Percentiles rank a stretch among this genome's conserved stretches.
Evolutionary conservation across 2,797 vertebrate genomes (phyloP).

Genomic region (Iguana delicatissima): DNA sequence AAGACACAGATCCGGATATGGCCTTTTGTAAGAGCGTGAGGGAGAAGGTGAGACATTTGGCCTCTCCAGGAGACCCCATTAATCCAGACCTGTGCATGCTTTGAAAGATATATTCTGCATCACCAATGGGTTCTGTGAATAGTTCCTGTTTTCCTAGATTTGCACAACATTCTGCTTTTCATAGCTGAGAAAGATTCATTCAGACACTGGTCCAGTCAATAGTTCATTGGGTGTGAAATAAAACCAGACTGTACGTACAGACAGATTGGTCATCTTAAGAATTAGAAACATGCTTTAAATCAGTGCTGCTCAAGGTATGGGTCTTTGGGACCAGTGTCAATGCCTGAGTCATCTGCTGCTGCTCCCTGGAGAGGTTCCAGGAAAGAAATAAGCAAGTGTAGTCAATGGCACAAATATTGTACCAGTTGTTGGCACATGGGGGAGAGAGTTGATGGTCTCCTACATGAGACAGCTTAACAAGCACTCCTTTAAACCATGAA

Average conservation of each 20-base stretch:
- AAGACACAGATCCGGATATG: constrained; percentile 87
- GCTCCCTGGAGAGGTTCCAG: too few species aligned
- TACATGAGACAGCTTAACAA: too few species aligned
- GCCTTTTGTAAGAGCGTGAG: constrained; percentile 87
- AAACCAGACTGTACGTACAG: background rate
- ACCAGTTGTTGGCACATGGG: too few species aligned
- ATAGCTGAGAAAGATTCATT: background rate
- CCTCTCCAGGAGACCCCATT: too few species aligned
- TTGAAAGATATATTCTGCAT: background rate
- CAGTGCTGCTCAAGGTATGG: too few species aligned
- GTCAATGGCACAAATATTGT: too few species aligned
- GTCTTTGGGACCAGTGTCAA: too few species aligned
- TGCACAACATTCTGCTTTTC: background rate
- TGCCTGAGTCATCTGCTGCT: too few species aligned
- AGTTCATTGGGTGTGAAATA: background rate
- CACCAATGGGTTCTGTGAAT: background rate
- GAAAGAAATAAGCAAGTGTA: too few species aligned
- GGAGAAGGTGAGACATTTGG: constrained; percentile 80
- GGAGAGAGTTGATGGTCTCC: too few species aligned
- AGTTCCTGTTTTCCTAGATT: background rate
- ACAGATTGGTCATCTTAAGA: background rate
- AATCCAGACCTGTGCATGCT: background rate
- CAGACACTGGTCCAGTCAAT: background rate
- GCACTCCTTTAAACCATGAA: too few species aligned
- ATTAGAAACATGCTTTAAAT: background rate